Percentiles rank a stretch among this genome's conserved stretches.
Conservation (phyloP, 2,888 invertebrate genomes). For the Erannis defoliaria region DNA sequence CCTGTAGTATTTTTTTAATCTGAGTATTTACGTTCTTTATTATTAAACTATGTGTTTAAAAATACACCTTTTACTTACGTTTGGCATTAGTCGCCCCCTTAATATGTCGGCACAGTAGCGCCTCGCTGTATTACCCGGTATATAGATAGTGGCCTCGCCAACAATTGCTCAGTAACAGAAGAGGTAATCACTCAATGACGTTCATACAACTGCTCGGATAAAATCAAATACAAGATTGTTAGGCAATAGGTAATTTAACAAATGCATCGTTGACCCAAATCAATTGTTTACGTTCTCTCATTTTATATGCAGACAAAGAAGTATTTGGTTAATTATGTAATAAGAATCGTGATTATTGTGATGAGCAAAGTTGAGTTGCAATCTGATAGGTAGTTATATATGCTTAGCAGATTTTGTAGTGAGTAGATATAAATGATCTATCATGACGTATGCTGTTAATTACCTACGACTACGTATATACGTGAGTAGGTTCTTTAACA, state of each 20-base stretch:
- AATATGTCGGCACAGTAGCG: no score
- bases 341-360: slow-evolving; percentile 19
- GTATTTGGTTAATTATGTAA: slow-evolving; percentile 34
- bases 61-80: no score
- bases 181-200: not conserved
- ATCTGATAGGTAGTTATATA: not conserved
- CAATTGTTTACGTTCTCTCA: slow-evolving; percentile 50
- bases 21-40: no score
- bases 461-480: no score
- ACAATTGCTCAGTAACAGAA: not conserved
- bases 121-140: no score
- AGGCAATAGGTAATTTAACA: slow-evolving; percentile 53
- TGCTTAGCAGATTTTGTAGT: not conserved
- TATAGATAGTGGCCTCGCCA: no score
- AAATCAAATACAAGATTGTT: slow-evolving; percentile 42
- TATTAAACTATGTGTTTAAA: no score
- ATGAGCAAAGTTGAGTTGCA: not conserved
- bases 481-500: no score
- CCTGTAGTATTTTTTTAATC: no score
- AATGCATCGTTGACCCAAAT: slow-evolving; percentile 58
- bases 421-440: not conserved
- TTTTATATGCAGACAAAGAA: slow-evolving; percentile 36
- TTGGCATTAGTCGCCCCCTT: no score
- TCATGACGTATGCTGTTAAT: no score
- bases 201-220: slow-evolving; percentile 31